Base-by-base conservation (phyloP, 1,140 invertebrate genomes). In the Elysia chlorotica region DNA sequence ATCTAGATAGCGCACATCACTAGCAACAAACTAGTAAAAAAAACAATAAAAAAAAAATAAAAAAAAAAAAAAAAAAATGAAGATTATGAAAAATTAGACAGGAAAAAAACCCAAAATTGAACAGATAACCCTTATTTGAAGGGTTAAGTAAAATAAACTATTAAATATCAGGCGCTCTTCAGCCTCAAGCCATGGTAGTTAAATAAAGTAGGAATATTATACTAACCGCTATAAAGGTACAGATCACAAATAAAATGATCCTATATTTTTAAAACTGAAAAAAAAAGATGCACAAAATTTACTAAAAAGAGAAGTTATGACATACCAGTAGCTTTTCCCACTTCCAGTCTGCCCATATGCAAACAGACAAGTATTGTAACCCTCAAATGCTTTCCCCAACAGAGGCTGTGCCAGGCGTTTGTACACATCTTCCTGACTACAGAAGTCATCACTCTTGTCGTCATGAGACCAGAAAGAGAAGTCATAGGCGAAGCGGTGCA, bases 271-370 rank as follows among this genome's bases (percentile, higher is more conserved):
- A n/a, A 14, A 48, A n/a, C n/a, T 48, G 10, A 14, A n/a, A 48
- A 14, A 14, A 14, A 48, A 10, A 48, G n/a, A 48, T 48, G 41
- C 41, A 14, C 10, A 14, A 10, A 14, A 48, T 48, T 48, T 48
- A 48, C n/a, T 10, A 10, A 48, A n/a, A n/a, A n/a, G n/a, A 14
- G n/a, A 48, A 14, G n/a, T n/a, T n/a, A 17, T 25, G 17, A 70
- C 75, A 23, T 71, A 87, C 86, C 86, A 91, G 78, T 89, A 91
- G 37, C 95, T 97, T 89, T 98, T 98, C 0, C 96, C 96, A 81
- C 93, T 95, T 36, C 96, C 95, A 6, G 96, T 98, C 88, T 98
- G 96, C 0, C 96, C 96, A 88, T 98, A 98, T 2, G 96, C 96
- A 91, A 97, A 97, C 54, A 98, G 93, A 69, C 86, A 87, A 0